Evolutionary conservation across 2,113 vertebrate genomes (phyloP).

Genomic region (Archocentrus centrarchus): DNA sequence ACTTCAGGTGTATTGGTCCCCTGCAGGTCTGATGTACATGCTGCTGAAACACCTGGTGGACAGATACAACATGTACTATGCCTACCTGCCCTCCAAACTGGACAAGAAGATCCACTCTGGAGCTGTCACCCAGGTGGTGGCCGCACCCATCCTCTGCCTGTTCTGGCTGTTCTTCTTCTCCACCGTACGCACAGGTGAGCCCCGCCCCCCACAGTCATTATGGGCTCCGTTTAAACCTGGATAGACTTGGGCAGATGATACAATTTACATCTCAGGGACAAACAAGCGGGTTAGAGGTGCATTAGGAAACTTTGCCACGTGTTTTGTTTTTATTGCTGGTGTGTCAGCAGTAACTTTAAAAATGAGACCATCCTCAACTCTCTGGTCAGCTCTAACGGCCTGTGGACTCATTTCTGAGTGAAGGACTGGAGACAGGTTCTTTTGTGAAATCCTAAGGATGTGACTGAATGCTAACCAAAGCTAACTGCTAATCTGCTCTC

Average conservation of each 20-base stretch:
- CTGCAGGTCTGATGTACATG: slow-evolving; percentile 96
- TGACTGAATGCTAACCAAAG: not conserved
- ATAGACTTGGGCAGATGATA: no score
- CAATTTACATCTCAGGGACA: no score
- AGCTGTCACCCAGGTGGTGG: slow-evolving; percentile 97
- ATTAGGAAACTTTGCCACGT: no score
- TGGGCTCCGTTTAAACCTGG: no score
- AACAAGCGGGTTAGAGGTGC: no score
- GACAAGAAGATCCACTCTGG: slow-evolving; percentile 98
- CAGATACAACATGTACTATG: slow-evolving; percentile 98
- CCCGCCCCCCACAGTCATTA: not conserved
- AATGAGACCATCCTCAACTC: no score
- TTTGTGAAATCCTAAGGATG: no score
- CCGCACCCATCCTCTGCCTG: slow-evolving; percentile 95
- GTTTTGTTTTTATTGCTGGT: no score
- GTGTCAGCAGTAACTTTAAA: no score
- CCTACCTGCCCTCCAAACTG: slow-evolving; percentile 96
- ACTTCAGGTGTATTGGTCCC: not conserved
- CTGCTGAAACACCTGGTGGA: slow-evolving; percentile 97
- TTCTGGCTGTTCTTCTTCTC: slow-evolving; percentile 99
- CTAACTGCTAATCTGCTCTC: not conserved
- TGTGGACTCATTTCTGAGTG: no score
- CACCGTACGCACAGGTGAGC: slow-evolving; percentile 88
- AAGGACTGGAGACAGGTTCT: no score
- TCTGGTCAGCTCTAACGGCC: no score